Percentiles rank a stretch among this genome's conserved stretches.
These are phyloP conservation scores for Ondatra zibethicus DNA, from an alignment of 2,113 vertebrate species.

Conservation along the genomic window DNA sequence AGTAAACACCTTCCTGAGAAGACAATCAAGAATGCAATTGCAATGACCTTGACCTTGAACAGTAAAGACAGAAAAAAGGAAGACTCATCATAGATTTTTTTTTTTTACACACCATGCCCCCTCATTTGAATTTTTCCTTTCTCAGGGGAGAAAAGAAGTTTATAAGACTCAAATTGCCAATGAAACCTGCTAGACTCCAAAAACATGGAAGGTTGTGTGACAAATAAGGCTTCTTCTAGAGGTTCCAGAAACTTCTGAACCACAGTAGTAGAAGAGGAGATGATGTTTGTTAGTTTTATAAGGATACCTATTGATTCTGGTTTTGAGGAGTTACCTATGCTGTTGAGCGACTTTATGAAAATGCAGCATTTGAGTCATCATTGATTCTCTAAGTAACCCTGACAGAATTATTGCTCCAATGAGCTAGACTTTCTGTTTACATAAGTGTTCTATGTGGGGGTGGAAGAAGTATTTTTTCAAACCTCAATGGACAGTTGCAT, in stretches of 20 bases:
- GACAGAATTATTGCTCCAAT: too few relatives aligned
- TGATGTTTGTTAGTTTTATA: background rate
- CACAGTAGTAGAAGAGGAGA: background rate
- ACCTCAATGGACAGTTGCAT: too few relatives aligned
- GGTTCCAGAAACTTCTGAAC: background rate
- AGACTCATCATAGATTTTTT: background rate
- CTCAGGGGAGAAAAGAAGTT: background rate
- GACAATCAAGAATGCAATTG: background rate
- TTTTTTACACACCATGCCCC: background rate
- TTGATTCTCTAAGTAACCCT: background rate
- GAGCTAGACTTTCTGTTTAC: background rate
- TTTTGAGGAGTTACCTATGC: too few relatives aligned
- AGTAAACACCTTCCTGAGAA: rapidly evolving
- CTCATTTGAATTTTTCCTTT: too few relatives aligned
- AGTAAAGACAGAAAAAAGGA: background rate
- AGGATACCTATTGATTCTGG: background rate
- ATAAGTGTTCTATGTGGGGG: too few relatives aligned
- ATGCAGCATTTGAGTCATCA: background rate
- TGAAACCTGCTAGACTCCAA: background rate
- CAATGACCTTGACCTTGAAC: background rate
- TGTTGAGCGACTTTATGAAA: background rate
- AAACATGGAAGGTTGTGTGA: background rate
- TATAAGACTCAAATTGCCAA: background rate
- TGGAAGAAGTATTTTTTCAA: background rate
- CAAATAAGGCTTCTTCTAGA: background rate